Evolutionary conservation across 1,140 invertebrate species (phyloP), one percentile per base, ranked within the genome.

Genomic region (Trachelipus rathkii): DNA sequence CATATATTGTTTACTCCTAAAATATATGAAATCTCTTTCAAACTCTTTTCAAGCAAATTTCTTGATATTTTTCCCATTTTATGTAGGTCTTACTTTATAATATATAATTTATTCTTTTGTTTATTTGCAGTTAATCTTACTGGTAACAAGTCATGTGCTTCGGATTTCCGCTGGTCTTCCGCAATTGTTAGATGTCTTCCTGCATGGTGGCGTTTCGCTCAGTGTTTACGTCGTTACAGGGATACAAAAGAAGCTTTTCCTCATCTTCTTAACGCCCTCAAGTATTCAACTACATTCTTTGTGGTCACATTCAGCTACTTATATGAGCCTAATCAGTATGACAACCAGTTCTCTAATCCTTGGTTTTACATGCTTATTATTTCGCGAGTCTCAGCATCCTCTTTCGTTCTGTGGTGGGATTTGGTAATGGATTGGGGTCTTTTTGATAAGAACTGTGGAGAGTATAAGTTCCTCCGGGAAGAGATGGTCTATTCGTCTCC

Each of bases 371-470:
- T 81, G 77, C 21, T 70, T 67, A 44, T 81, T 10, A 67, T 71
- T 19, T 81, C 79, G 8, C 71, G 68, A 60, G 23, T 81, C 53
- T 78, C 78, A 21, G 76, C 71, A 46, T 81, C 79, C 13, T 78
- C 77, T 67, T 81, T 81, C 46, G 79, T 81, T 10, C 78, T 77
- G 53, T 81, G 79, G 0, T 98, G 96, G 96, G 96, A 99, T 84
- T 91, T 98, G 7, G 95, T 95, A 85, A 96, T 98, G 94, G 96
- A 99, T 89, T 99, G 96, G 96, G 96, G 97, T 11, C 86, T 99
- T n/a, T 91, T 98, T 78, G 95, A 96, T 84, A 91, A 89, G 76
- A 91, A 91, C 74, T 91, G 93, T 13, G 90, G 91, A 33, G 93
- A 97, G 85, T 95, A 96, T 85, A 84, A 79, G 76, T 88, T 89